Base-by-base conservation (phyloP, 2,797 vertebrate genomes). In the Buphagus erythrorhynchus region DNA sequence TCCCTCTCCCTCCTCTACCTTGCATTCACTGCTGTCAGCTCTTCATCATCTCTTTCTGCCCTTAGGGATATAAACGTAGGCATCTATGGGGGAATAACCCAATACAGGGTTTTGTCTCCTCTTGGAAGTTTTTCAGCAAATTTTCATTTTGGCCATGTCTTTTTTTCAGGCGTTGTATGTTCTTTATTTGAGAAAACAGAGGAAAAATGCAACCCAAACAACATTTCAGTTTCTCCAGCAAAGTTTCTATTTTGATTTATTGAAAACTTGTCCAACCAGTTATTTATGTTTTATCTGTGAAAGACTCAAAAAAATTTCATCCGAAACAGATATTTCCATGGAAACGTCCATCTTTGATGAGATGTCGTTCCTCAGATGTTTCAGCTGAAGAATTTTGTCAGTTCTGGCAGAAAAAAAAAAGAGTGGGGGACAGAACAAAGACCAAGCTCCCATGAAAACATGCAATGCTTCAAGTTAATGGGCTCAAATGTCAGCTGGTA, bases 341-440 rank as follows among this genome's bases (percentile, higher is more conserved):
- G 95, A 97, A 95, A 95, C 95, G 22, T 96, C 96, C 95, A 93
- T 96, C 96, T 96, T 93, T 95, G 95, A 96, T 95, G 95, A 95
- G 95, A 88, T 75, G 73, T 94, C 76, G 0, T 75, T 94, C 89
- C 93, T 96, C 87, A 90, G 94, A 95, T 95, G 92, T 95, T 97
- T 96, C 95, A 90, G 91, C 89, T 94, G 95, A 96, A 90, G 91
- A 87, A 93, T 97, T 96, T 93, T 96, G 94, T 95, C 95, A 90
- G 91, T 89, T 96, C 89, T 96, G 93, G 76, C 91, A 86, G 91
- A 9, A 54, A 77, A 79, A 82, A 91, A 74, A 78, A 51, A 38
- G 46, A 42, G 25, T 35, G 8, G 42, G 77, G 89, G 72, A 74
- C 91, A 93, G 91, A 96, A 86, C 87, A 92, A 93, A 94, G 92